phyloP scores from a whole-genome alignment of 2,113 vertebrate species.

The Corythaixoides concolor region DNA sequence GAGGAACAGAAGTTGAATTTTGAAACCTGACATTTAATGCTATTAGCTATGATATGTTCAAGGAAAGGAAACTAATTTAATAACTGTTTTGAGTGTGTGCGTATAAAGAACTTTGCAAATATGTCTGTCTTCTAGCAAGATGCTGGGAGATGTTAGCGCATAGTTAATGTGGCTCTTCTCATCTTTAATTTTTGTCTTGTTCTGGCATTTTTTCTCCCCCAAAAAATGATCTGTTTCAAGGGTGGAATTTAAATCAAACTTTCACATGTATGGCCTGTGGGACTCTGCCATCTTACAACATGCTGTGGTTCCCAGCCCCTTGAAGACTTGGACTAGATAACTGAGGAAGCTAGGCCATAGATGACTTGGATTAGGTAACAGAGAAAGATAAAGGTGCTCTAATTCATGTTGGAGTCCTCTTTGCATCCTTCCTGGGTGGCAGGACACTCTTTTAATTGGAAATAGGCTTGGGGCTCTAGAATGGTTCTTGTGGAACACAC shows the following conservation, averaged over 20 bases:
- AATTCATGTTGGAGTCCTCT: neutral
- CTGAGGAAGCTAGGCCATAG: neutral
- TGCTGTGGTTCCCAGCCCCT: neutral
- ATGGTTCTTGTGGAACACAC: neutral
- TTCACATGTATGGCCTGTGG: neutral
- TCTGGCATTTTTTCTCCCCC: neutral
- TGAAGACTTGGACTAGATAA: neutral
- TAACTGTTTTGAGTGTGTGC: conserved; percentile 33
- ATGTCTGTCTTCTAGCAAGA: conserved; percentile 29
- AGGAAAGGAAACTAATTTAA: conserved; percentile 45
- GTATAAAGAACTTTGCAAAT: conserved; percentile 6
- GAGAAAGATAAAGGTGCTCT: neutral
- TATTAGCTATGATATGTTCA: conserved; percentile 31
- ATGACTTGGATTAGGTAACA: neutral
- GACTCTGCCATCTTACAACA: neutral
- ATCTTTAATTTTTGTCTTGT: neutral
- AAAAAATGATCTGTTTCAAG: neutral
- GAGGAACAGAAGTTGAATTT: neutral
- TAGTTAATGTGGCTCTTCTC: neutral
- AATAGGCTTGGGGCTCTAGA: neutral
- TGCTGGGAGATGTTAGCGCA: neutral
- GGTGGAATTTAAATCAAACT: neutral
- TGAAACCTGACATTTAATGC: conserved; percentile 36
- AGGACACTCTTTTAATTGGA: neutral
- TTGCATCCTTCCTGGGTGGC: neutral